Conservation (phyloP, 2,888 invertebrate genomes). For the Teleiodes luculella region DNA sequence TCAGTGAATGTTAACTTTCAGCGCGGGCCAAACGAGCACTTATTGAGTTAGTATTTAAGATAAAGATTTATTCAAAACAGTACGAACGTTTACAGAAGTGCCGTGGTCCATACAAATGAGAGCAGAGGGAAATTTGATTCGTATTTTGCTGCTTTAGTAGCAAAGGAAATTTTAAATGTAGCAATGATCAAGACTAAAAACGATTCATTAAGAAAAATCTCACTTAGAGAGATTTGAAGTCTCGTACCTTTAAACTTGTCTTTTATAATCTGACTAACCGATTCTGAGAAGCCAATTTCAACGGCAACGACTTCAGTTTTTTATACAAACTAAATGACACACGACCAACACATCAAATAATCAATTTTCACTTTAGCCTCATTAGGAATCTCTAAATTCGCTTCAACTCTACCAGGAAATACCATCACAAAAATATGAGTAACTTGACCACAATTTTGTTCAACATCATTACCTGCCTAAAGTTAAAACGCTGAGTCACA, state of each 20-base stretch:
- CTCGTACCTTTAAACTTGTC: too few species aligned
- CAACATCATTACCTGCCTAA: slow-evolving; percentile 20
- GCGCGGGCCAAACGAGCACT: slow-evolving; percentile 51
- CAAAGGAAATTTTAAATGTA: background rate
- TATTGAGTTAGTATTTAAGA: slow-evolving; percentile 68
- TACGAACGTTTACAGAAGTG: slow-evolving; percentile 46
- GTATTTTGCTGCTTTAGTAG: background rate
- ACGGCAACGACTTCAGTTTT: background rate
- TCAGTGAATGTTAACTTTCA: slow-evolving; percentile 53
- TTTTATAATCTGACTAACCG: too few species aligned
- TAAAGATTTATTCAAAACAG: slow-evolving; percentile 68
- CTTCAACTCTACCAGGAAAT: slow-evolving; percentile 33
- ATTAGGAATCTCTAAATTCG: slow-evolving; percentile 19
- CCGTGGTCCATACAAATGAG: slow-evolving; percentile 56
- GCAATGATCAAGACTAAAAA: background rate
- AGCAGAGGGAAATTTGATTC: slow-evolving; percentile 13
- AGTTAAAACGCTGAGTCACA: slow-evolving; percentile 56
- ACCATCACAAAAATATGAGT: slow-evolving; percentile 26
- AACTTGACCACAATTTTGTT: slow-evolving; percentile 17
- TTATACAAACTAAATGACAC: background rate
- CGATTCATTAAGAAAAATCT: background rate
- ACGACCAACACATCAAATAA: slow-evolving; percentile 7
- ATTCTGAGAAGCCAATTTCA: too few species aligned
- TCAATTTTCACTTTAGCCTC: slow-evolving; percentile 21
- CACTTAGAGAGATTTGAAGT: too few species aligned